Conservation (phyloP, 2,888 invertebrate species). For the Galerucella nymphaeae region DNA sequence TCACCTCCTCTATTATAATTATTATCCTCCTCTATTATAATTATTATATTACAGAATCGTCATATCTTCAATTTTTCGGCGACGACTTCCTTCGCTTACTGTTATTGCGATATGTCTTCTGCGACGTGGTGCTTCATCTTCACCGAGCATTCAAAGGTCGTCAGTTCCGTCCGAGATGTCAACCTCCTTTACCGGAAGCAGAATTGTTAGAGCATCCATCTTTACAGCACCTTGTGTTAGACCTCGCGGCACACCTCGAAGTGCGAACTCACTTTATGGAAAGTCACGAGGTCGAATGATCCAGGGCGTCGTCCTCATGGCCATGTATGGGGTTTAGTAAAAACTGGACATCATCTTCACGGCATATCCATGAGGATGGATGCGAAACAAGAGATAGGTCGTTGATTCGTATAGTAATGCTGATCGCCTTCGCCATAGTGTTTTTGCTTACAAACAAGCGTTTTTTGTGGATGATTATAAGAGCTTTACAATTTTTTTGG, state of each 20-base stretch:
- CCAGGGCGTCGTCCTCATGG: conserved; percentile 68
- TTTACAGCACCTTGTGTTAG: conserved; percentile 82
- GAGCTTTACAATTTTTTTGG: conserved; percentile 54
- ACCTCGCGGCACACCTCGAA: conserved; percentile 85
- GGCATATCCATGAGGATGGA: conserved; percentile 56
- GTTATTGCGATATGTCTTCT: conserved; percentile 91
- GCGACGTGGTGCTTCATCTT: conserved; percentile 88
- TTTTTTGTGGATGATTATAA: conserved; percentile 45
- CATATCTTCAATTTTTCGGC: conserved; percentile 88
- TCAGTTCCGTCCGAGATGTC: conserved; percentile 86
- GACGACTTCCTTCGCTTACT: conserved; percentile 94
- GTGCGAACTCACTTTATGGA: conserved; percentile 80
- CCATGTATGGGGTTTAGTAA: conserved; percentile 60
- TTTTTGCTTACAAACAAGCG: conserved; percentile 50
- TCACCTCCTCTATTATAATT: too few species aligned
- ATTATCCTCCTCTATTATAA: too few species aligned
- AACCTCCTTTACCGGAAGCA: conserved; percentile 86
- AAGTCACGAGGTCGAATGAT: conserved; percentile 73
- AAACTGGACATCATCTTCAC: conserved; percentile 52
- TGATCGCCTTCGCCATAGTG: conserved; percentile 52
- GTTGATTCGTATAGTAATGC: conserved; percentile 42
- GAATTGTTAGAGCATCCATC: conserved; percentile 88
- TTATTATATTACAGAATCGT: conserved; percentile 68
- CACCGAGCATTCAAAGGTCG: conserved; percentile 88
- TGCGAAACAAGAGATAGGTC: conserved; percentile 38